Evolutionary conservation across 2,888 invertebrate species (phyloP).

Genomic region (Hydropsyche betteni): DNA sequence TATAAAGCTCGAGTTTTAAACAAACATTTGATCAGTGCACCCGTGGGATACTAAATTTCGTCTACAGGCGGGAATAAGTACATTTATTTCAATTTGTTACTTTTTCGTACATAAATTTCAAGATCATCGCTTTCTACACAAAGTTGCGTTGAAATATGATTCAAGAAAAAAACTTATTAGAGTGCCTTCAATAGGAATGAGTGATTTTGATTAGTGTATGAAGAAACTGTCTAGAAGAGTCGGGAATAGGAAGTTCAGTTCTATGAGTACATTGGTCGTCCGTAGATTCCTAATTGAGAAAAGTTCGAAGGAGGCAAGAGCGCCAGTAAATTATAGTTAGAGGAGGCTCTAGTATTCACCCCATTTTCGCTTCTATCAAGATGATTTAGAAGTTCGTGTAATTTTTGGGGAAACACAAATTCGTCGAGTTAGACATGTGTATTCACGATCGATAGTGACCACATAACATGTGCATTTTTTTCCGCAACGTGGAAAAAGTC

Average conservation of each 20-base stretch:
- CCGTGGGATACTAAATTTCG: no score
- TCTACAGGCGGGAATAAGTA: no score
- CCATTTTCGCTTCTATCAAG: conserved; percentile 22
- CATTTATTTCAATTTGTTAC: no score
- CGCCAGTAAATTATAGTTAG: conserved; percentile 33
- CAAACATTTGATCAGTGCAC: no score
- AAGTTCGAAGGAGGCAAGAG: conserved; percentile 17
- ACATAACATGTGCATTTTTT: neutral
- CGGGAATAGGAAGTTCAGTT: conserved; percentile 4
- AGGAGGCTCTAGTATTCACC: conserved; percentile 4
- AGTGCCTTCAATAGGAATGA: no score
- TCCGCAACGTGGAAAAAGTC: neutral
- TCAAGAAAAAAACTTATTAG: no score
- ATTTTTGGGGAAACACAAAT: neutral
- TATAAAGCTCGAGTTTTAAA: no score
- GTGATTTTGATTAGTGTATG: neutral
- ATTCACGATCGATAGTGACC: no score
- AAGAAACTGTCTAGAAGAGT: neutral
- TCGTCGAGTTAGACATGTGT: no score
- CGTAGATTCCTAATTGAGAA: conserved; percentile 38
- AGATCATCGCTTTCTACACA: no score
- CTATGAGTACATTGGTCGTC: conserved; percentile 12
- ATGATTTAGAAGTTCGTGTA: conserved; percentile 28
- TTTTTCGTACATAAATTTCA: no score
- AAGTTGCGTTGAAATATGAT: no score